Evolutionary conservation across 1,140 invertebrate genomes (phyloP).

Genomic region (Drosophila bocqueti): DNA sequence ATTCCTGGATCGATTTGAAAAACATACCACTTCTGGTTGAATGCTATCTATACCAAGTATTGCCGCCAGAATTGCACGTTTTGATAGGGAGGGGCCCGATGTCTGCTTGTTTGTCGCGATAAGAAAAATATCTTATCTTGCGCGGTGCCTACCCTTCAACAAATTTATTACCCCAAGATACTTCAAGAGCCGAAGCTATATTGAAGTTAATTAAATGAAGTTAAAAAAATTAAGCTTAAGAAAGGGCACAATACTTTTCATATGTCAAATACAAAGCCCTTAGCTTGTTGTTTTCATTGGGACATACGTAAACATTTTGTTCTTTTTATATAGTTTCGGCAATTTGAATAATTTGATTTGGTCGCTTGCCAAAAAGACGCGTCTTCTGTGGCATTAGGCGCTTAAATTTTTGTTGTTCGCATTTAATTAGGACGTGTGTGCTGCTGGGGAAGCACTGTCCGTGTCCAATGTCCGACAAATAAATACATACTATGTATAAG

Average conservation of each 20-base stretch:
- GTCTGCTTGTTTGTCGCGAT: not conserved
- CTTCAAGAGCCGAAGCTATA: no score
- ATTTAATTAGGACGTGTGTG: constrained; percentile 68
- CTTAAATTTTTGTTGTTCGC: constrained; percentile 49
- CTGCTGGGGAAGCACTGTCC: constrained; percentile 25
- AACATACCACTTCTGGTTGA: constrained; percentile 1
- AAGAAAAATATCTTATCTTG: constrained; percentile 28
- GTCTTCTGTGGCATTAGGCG: constrained; percentile 40
- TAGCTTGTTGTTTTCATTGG: not conserved
- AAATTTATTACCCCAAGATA: not conserved
- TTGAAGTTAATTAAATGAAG: not conserved
- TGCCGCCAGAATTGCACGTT: not conserved
- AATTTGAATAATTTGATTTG: constrained; percentile 71
- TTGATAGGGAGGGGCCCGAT: not conserved
- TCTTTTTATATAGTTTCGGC: constrained; percentile 17
- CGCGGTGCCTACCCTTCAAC: not conserved
- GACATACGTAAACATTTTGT: constrained; percentile 1
- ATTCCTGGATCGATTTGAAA: constrained; percentile 24
- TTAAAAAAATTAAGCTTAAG: rapidly evolving
- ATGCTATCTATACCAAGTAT: not conserved
- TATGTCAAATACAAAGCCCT: not conserved
- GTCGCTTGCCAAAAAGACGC: constrained; percentile 65
- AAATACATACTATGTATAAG: constrained; percentile 16
- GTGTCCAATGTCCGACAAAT: constrained; percentile 20
- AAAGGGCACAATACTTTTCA: not conserved